Evolutionary conservation across 2,113 vertebrate genomes (phyloP), one percentile per base, ranked within the genome.

Genomic region (Nematolebias whitei): DNA sequence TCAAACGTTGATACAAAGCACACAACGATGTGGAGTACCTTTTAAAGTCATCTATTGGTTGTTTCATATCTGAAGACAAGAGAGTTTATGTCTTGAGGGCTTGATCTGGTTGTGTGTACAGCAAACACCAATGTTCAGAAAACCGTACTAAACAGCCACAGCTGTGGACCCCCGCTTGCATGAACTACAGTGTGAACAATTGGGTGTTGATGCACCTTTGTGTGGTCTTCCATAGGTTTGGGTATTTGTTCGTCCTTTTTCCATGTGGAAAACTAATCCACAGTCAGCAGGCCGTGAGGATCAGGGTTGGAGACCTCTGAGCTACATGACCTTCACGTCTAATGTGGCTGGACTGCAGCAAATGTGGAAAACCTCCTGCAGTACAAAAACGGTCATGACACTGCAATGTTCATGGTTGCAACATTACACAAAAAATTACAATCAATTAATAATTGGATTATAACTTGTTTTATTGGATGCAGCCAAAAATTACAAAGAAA

Each of bases 61-160:
- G 40, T 4, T n/a, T 29, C 32, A 18, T 44, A 55, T 61, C 22
- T 45, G 39, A 20, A 68, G 29, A 35, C 5, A 11, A 43, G 12
- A 48, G 18, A 76, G 41, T 39, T 20, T 43, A 26, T 39, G 23
- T 67, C 68, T 22, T 43, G 26, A 66, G 63, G 23, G 69, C 63
- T 58, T 40, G 66, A 64, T 62, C 16, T 55, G 61, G 63, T 60
- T 8, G n/a, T 49, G 71, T 54, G 71, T 48, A 63, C 73, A 56
- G 64, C 13, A 50, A 79, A 66, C 57, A 48, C 24, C 49, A 6
- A 47, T 73, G 72, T 66, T 79, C 73, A 75, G 49, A 56, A 78
- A 71, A 68, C 58, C 59, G 52, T 50, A 70, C 78, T 73, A 69
- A 78, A 77, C 40, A 7, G 20, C 38, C 74, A 54, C 76, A 78